Conservation (phyloP, 2,113 vertebrate genomes). For the Hemicordylus capensis region DNA sequence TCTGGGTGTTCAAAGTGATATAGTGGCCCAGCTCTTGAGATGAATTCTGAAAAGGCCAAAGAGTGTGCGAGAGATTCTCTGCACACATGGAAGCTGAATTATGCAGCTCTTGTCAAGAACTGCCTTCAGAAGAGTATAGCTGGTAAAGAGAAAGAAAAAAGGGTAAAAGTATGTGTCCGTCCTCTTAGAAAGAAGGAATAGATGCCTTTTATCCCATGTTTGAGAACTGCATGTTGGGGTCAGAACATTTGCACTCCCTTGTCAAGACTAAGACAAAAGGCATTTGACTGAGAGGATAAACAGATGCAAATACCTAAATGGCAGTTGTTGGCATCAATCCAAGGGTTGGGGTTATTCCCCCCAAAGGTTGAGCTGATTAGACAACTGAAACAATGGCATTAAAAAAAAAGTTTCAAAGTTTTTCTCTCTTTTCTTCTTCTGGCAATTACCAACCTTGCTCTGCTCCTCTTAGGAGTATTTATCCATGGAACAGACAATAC, state of each 20-base stretch:
- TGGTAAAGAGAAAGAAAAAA: slow-evolving; percentile 57
- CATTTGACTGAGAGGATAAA: slow-evolving; percentile 76
- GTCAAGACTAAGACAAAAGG: slow-evolving; percentile 70
- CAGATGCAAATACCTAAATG: slow-evolving; percentile 79
- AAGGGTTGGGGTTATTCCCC: slow-evolving; percentile 58
- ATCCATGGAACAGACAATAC: slow-evolving; percentile 36
- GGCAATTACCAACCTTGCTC: slow-evolving; percentile 20
- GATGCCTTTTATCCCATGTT: slow-evolving; percentile 58
- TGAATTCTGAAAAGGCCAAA: slow-evolving; percentile 41
- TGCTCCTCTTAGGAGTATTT: slow-evolving; percentile 44
- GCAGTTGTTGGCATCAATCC: slow-evolving; percentile 72
- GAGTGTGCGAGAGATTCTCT: slow-evolving; percentile 65
- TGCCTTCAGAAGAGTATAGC: slow-evolving; percentile 57
- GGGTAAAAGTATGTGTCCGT: slow-evolving; percentile 67
- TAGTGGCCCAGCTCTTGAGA: slow-evolving; percentile 35
- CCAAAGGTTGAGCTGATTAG: slow-evolving; percentile 53
- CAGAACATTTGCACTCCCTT: slow-evolving; percentile 70
- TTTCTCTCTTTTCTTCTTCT: not conserved
- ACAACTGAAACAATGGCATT: slow-evolving; percentile 55
- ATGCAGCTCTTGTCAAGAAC: slow-evolving; percentile 70
- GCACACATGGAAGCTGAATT: slow-evolving; percentile 71
- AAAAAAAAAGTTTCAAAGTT: not conserved
- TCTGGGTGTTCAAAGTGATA: slow-evolving; percentile 11
- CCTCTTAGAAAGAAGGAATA: slow-evolving; percentile 60
- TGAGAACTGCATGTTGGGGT: slow-evolving; percentile 68